phyloP scores from a whole-genome alignment of 2,797 vertebrate species.

The Siniperca undulata region DNA sequence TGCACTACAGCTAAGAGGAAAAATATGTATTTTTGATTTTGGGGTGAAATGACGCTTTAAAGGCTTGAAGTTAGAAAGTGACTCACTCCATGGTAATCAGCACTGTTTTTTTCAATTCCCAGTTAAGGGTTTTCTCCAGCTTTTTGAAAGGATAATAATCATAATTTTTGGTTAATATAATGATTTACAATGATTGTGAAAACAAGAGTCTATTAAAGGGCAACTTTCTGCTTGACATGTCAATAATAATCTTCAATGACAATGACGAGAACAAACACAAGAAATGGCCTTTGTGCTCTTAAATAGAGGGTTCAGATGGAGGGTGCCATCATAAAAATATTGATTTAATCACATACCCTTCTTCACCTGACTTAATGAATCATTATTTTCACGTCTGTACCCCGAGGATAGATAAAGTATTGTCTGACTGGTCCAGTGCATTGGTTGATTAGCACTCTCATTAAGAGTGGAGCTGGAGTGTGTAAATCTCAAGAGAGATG shows the following conservation, averaged over 20 bases:
- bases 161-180: slow-evolving; percentile 5
- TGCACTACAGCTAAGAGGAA: too few species aligned
- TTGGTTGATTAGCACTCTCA: slow-evolving; percentile 77
- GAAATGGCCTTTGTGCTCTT: not conserved
- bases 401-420: slow-evolving; percentile 72
- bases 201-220: slow-evolving; percentile 6
- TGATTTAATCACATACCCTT: slow-evolving; percentile 67
- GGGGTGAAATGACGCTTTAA: not conserved
- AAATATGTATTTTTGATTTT: too few species aligned
- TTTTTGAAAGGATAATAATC: slow-evolving; percentile 8
- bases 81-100: slow-evolving; percentile 24
- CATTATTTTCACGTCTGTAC: slow-evolving; percentile 68
- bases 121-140: not conserved
- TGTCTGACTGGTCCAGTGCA: slow-evolving; percentile 69
- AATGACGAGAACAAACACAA: not conserved
- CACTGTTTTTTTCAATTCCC: not conserved
- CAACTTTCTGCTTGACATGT: slow-evolving; percentile 20
- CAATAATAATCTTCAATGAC: slow-evolving; percentile 7
- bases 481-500: slow-evolving; percentile 68
- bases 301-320: slow-evolving; percentile 48
- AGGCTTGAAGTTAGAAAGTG: slow-evolving; percentile 5
- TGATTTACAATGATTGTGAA: slow-evolving; percentile 38
- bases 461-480: slow-evolving; percentile 72
- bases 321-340: slow-evolving; percentile 57
- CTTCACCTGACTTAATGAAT: slow-evolving; percentile 71